phyloP scores from a whole-genome alignment of 2,797 vertebrate genomes.

The Pelochelys cantorii region DNA sequence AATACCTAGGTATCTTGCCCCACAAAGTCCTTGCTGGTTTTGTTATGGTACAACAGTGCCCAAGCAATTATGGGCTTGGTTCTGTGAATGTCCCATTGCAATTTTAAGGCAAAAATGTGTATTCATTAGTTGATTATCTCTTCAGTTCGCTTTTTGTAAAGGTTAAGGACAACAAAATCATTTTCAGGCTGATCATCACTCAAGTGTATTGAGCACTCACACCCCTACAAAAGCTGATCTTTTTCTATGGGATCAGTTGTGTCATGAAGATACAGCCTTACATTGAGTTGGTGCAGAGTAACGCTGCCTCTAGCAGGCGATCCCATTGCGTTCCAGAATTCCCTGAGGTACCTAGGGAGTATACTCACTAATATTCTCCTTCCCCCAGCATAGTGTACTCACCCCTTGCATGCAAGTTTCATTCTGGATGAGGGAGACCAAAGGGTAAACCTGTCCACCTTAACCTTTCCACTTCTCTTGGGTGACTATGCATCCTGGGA shows the following conservation, averaged over 20 bases:
- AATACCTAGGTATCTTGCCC: background rate
- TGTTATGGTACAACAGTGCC: background rate
- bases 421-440: background rate
- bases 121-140: background rate
- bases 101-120: background rate
- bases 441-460: background rate
- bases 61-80: background rate
- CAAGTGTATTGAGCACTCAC: too few species aligned
- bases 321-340: accelerated
- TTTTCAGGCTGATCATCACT: background rate
- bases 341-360: accelerated
- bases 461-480: accelerated
- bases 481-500: background rate
- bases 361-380: background rate
- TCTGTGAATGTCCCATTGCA: background rate
- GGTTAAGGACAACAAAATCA: background rate
- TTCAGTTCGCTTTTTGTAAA: background rate
- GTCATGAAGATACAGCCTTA: background rate
- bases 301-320: accelerated
- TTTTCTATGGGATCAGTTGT: background rate
- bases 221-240: background rate
- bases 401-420: background rate
- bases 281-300: background rate
- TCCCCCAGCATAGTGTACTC: background rate
- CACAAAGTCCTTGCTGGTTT: background rate